These are phyloP conservation scores for Agrochola lychnidis DNA, from an alignment of 2,888 invertebrate species.

Conservation along the genomic window DNA sequence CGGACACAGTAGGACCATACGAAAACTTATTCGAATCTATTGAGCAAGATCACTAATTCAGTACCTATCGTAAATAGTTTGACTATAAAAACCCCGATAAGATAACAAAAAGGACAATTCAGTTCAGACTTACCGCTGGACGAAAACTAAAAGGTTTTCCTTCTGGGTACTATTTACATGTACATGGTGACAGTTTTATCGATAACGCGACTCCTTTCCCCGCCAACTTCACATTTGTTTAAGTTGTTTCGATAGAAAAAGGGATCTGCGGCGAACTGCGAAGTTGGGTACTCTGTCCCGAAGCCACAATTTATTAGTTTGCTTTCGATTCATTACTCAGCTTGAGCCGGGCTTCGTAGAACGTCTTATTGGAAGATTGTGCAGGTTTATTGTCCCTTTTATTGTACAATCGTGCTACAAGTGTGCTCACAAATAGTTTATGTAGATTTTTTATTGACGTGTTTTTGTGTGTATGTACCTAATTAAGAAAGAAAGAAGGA, in stretches of 20 bases:
- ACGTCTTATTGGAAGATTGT: constrained; percentile 73
- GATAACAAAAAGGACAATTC: constrained; percentile 45
- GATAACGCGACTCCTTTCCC: constrained; percentile 61
- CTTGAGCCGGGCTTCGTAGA: constrained; percentile 67
- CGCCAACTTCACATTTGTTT: constrained; percentile 68
- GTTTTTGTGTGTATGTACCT: not conserved
- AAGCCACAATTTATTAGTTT: constrained; percentile 81
- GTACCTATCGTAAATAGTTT: constrained; percentile 19
- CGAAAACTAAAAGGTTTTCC: constrained; percentile 53
- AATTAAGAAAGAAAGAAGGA: not conserved
- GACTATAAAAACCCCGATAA: constrained; percentile 21
- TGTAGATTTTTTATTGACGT: constrained; percentile 22
- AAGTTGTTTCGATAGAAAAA: constrained; percentile 66
- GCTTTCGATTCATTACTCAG: constrained; percentile 80
- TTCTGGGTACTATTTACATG: constrained; percentile 59
- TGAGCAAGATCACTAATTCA: constrained; percentile 8
- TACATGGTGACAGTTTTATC: constrained; percentile 68
- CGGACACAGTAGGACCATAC: not conserved
- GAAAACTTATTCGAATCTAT: constrained; percentile 17
- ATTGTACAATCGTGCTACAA: constrained; percentile 65
- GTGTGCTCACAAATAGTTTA: constrained; percentile 56
- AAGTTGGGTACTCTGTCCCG: constrained; percentile 75
- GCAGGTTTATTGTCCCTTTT: constrained; percentile 76
- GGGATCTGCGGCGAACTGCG: constrained; percentile 61
- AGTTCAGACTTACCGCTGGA: constrained; percentile 39